phyloP scores from a whole-genome alignment of 1,140 invertebrate genomes.

The Heterodera carotae region DNA sequence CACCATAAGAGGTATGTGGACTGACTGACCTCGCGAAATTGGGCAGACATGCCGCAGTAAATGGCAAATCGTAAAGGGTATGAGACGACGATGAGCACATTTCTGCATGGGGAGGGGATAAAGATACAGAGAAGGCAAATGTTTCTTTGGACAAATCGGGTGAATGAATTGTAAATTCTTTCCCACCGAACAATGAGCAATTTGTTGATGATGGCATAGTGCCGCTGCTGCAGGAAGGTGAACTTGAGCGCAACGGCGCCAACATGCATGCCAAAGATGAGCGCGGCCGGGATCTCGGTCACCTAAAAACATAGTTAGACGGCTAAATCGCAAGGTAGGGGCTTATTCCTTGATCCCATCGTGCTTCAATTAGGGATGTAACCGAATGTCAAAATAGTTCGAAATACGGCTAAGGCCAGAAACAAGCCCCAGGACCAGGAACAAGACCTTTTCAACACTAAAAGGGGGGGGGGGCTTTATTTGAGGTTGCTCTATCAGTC shows the following conservation, averaged over 20 bases:
- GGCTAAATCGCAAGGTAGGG: too few species aligned
- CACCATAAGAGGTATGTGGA: neutral
- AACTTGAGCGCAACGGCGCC: constrained; percentile 55
- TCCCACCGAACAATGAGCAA: constrained; percentile 59
- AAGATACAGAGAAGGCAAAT: neutral
- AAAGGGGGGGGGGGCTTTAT: too few species aligned
- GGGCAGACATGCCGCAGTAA: constrained; percentile 63
- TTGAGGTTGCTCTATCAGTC: neutral
- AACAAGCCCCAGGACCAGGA: too few species aligned
- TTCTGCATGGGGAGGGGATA: too few species aligned
- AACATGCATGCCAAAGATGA: constrained; percentile 61
- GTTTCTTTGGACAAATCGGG: neutral
- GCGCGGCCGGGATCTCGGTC: constrained; percentile 61
- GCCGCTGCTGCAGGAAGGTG: constrained; percentile 46
- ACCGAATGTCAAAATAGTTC: too few species aligned
- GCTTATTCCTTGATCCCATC: too few species aligned
- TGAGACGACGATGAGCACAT: constrained; percentile 59
- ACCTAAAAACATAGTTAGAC: too few species aligned
- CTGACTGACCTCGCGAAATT: constrained; percentile 55
- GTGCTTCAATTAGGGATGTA: too few species aligned
- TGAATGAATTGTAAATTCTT: constrained; percentile 2
- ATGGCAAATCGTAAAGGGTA: constrained; percentile 64
- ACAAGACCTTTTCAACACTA: too few species aligned
- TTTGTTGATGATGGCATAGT: constrained; percentile 60
- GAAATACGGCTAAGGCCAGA: too few species aligned